Evolutionary conservation across 2,113 vertebrate species (phyloP), one percentile per base, ranked within the genome.

Genomic region (Caretta caretta): DNA sequence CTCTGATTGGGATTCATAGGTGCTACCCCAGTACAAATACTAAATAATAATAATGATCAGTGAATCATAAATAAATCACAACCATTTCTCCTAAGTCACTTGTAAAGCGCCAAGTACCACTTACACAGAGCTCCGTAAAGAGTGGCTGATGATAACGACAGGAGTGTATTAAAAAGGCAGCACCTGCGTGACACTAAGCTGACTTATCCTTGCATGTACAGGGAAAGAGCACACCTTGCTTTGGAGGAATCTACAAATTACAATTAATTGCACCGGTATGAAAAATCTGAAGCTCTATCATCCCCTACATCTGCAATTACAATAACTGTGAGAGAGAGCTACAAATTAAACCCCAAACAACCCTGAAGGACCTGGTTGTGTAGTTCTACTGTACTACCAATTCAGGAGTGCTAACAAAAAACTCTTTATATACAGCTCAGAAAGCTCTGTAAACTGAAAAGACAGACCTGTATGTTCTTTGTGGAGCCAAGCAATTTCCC

Each of bases 401-500:
- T 56, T 85, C 88, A 92, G 3, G 48, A 75, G 76, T 92, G 54
- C 82, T 95, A 84, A 98, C 96, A 98, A 98, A 98, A 97, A 48
- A 1, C 25, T 93, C 92, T 97, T 98, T 98, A 97, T 96, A 56
- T 53, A 53, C 90, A 90, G 69, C 78, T 96, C 50, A 50, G 87
- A 97, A 97, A 97, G 69, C 75, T 93, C 35, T 92, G 92, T 96
- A 96, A 90, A 92, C 87, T 19, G 38, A 96, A 97, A 97, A 65
- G 85, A 92, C 79, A 96, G 89, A 69, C 13, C 93, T 29, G 0
- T 65, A 92, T 72, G 42, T 87, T 95, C 96, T 97, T 98, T 97
- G 96, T 97, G 85, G 87, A 87, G 85, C 59, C n/a, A 93, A 98
- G 91, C 93, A 91, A 95, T 97, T 98, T 97, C 96, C 96, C 98